Percentiles rank a stretch among this genome's conserved stretches.
phyloP scores from a whole-genome alignment of 2,113 vertebrate species.

The Spilogale gracilis region DNA sequence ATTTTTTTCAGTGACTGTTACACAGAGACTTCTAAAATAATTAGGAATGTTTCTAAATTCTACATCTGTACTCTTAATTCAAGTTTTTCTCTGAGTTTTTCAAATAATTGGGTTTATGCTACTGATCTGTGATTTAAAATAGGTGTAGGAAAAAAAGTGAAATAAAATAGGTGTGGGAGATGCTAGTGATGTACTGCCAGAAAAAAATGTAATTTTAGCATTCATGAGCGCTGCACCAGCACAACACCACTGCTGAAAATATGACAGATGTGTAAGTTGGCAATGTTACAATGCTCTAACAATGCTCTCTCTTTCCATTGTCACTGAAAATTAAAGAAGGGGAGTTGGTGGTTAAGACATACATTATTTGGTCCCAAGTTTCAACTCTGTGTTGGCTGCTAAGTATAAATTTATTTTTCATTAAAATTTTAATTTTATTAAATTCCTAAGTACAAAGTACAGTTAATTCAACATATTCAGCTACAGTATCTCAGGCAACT shows the following conservation, averaged over 20 bases:
- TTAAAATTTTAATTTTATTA: background rate
- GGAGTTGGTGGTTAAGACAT: accelerated
- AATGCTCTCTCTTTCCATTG: background rate
- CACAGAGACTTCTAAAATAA: background rate
- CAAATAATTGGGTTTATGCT: background rate
- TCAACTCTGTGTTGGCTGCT: background rate
- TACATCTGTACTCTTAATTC: background rate
- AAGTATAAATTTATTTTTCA: too few relatives aligned
- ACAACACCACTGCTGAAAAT: background rate
- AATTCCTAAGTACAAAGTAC: background rate
- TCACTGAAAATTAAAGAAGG: background rate
- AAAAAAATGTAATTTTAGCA: background rate
- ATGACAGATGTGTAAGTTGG: background rate
- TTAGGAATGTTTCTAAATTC: background rate
- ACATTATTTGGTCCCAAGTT: background rate
- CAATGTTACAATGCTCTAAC: background rate
- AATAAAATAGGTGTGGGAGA: conserved; percentile 21
- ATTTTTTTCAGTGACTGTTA: background rate
- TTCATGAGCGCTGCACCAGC: background rate
- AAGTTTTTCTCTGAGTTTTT: conserved; percentile 2
- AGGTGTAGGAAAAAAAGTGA: background rate
- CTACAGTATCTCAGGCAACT: background rate
- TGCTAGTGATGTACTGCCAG: background rate
- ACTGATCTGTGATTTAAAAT: conserved; percentile 51
- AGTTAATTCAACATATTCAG: background rate